Base-by-base conservation (phyloP, 2,888 invertebrate genomes). In the Eulithis testata region DNA sequence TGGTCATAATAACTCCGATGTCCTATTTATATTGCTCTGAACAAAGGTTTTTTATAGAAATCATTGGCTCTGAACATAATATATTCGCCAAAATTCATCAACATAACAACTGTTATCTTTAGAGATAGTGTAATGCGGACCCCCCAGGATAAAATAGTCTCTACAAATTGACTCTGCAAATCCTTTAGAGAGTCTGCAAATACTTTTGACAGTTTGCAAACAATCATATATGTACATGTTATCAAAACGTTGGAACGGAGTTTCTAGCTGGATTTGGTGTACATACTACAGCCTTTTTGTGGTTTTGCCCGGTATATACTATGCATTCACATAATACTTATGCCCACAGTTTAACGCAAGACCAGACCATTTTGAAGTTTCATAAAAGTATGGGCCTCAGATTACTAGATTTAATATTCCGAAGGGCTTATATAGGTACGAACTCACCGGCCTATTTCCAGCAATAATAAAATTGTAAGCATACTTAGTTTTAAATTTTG, bases 131-230 rank as follows among this genome's bases (percentile, higher is more conserved):
- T 12, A 45, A 50, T 21, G 4, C 31, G 68, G 70, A 71, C 31
- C 73, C 73, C 73, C 73, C 72, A 65, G 72, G 68, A 71, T 67
- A 66, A 47, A 54, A 60, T 50, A 64, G 72, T 68, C 65, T 69
- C n/a, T 49, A 66, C 55, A 70, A 69, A 60, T 68, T 58, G 40
- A 54, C 66, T 47, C 43, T n/a, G 40, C 43, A 58, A 62, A 65
- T 58, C 55, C 4, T 60, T 56, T 57, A n/a, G 51, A 56, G 43
- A 44, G 14, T 58, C 4, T 27, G 58, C 50, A 68, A 68, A 66
- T 52, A 60, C 51, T 47, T 21, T 56, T 63, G 63, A 63, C 40
- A 31, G n/a, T 36, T 37, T 27, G 68, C 49, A 68, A 68, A 66
- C 47, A 65, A 12, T n/a, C 21, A 14, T 62, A 55, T 36, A 47